phyloP scores from a whole-genome alignment of 2,797 vertebrate genomes.

The Saxicola maurus region DNA sequence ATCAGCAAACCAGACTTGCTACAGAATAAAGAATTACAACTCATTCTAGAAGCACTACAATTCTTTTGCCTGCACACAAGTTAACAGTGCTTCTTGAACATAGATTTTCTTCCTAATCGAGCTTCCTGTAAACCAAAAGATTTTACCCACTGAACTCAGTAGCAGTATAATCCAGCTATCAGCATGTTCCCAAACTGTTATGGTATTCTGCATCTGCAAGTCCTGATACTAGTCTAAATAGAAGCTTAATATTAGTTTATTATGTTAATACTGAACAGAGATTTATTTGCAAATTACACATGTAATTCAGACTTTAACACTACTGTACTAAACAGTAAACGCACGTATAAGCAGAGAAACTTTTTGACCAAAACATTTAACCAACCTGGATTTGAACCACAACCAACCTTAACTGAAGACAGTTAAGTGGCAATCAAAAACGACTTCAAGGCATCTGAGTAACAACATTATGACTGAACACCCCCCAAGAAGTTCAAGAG shows the following conservation, averaged over 20 bases:
- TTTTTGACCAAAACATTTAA: not conserved
- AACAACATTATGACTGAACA: not conserved
- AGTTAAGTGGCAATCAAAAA: not conserved
- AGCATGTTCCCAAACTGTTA: not conserved
- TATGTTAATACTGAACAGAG: not conserved
- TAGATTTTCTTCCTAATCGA: not conserved
- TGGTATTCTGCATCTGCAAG: not conserved
- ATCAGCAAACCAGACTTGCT: not conserved
- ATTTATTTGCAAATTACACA: not conserved
- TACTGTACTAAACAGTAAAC: not conserved
- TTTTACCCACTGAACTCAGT: not conserved
- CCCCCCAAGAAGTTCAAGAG: fast-evolving
- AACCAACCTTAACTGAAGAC: not conserved
- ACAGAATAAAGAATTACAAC: not conserved
- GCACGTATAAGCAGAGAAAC: not conserved
- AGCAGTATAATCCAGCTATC: not conserved
- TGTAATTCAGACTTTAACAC: not conserved
- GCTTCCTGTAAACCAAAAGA: not conserved
- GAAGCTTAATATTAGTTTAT: not conserved
- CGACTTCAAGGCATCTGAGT: not conserved
- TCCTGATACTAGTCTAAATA: not conserved
- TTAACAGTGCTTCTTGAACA: not conserved
- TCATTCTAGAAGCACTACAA: not conserved
- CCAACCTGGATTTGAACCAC: not conserved
- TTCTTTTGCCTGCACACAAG: not conserved